Evolutionary conservation across 2,888 invertebrate species (phyloP).

Genomic region (Protonemura montana): DNA sequence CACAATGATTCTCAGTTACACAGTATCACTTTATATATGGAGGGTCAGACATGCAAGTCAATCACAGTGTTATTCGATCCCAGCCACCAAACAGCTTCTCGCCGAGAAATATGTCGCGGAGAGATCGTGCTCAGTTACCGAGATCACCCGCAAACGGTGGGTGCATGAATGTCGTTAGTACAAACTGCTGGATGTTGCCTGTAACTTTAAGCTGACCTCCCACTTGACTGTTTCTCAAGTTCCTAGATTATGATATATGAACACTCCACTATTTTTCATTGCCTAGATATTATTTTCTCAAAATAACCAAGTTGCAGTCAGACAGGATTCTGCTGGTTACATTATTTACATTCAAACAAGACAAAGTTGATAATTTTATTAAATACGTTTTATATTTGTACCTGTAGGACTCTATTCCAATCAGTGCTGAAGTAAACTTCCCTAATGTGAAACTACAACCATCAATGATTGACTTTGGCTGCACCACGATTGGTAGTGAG

Average conservation of each 20-base stretch:
- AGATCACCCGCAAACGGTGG: constrained; percentile 59
- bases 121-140: constrained; percentile 21
- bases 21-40: neutral
- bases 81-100: constrained; percentile 15
- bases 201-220: too few relatives aligned
- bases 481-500: constrained; percentile 63
- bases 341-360: too few relatives aligned
- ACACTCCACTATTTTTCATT: too few relatives aligned
- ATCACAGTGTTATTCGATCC: constrained; percentile 28
- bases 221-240: too few relatives aligned
- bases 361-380: too few relatives aligned
- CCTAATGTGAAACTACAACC: constrained; percentile 70
- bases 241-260: too few relatives aligned
- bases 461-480: constrained; percentile 68
- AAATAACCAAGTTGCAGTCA: too few relatives aligned
- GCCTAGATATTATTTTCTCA: too few relatives aligned
- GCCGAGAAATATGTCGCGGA: neutral
- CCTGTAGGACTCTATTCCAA: constrained; percentile 68
- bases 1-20: neutral
- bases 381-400: too few relatives aligned
- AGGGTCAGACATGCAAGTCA: neutral
- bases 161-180: neutral
- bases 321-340: too few relatives aligned
- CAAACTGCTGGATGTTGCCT: too few relatives aligned
- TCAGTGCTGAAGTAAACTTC: constrained; percentile 72